Base-by-base conservation (phyloP, 64 coral and sea anemone genomes). In the Montipora sp. region DNA sequence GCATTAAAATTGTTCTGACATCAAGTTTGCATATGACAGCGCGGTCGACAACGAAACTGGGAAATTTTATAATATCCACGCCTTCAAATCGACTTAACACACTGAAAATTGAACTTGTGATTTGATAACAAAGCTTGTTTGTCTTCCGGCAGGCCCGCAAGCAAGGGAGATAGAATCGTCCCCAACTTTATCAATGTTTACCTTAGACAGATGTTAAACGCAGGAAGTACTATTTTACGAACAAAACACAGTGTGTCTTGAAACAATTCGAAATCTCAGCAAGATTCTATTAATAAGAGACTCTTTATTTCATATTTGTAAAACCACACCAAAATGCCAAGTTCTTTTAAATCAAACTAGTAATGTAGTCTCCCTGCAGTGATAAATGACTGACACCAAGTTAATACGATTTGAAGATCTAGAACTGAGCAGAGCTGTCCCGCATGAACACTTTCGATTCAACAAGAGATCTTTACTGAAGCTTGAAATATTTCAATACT, bases 231-330 rank as follows among this genome's bases (percentile, higher is more conserved):
- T 85, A 59, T 18, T 85, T 49, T 14, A 5, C 65, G 82, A 85
- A 85, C 82, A 85, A 85, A 85, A 71, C 82, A 67, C 82, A 47
- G 18, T 77, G 18, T 77, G 82, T 71, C 82, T 65, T 36, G 10
- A 85, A 71, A 71, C 82, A 85, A 85, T 66, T 46, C 66, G 65
- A 85, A 85, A 85, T 85, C 82, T 85, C 82, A 85, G 82, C 82
- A 85, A 85, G 82, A 85, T 85, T 71, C 61, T 85, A 85, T 85
- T 85, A 85, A 85, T 51, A 66, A 71, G 82, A 19, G 63, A 85
- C 66, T 71, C 61, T 85, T 85, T 85, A 85, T 71, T 85, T 63
- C 46, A 67, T 21, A 69, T 71, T 85, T 50, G 82, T 84, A 72
- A 85, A 19, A 22, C 82, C 46, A 85, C 61, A 85, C 44, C 65